Base-by-base conservation (phyloP, 2,888 invertebrate genomes). In the Orthosia gothica region DNA sequence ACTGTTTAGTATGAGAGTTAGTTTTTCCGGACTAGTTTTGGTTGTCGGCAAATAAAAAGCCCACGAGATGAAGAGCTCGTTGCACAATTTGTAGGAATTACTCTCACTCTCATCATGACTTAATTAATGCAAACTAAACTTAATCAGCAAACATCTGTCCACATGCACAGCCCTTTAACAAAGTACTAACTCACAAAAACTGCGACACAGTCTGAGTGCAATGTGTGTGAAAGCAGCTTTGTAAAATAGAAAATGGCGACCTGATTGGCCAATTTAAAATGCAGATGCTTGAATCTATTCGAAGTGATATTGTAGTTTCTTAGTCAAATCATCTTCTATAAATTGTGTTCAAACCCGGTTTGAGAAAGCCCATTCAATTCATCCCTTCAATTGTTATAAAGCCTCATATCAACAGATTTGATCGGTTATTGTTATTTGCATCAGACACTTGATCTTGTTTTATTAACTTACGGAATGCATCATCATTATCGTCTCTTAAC, bases 61-160 rank as follows among this genome's bases (percentile, higher is more conserved):
- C 54, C 54, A 13, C 2, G 13, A 20, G 54, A 55, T 7, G 20
- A 32, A 32, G 11, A 32, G 18, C 32, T 58, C 18, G n/a, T n/a
- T 58, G 32, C 58, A 32, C 32, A 40, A 40, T 40, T 40, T 40
- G 7, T 40, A 40, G 40, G 40, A 40, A 40, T n/a, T n/a, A n/a
- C 40, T 15, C 11, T 11, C 5, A 12, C n/a, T n/a, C n/a, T 58
- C 3, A 20, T 45, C 9, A 45, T n/a, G 7, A 40, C 3, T 15
- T 45, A 59, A 74, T 72, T 26, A 20, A 45, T 52, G 26, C 23
- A 18, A 18, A 50, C 12, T 26, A 26, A 23, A 23, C 2, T 23
- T 23, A 50, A 13, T 74, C 5, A 47, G 7, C 4, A 4, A 78
- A 74, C 79, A 69, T 78, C 70, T 74, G 79, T 16, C 23, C 26